Conservation (phyloP, 2,113 vertebrate species). For the chimpanzee (Pan troglodytes) region NHGRI_mPanTro3-v2.1_pri NC_072401.2:92307001-92307500, state of each 20-base stretch:
- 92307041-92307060: slow-evolving; percentile 42
- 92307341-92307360: neutral
- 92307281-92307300: slow-evolving; percentile 24
- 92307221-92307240: slow-evolving; percentile 60
- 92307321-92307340: neutral
- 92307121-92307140: slow-evolving; percentile 21
- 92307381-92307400: neutral
- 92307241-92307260: slow-evolving; percentile 70
- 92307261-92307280: slow-evolving; percentile 47
- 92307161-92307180: slow-evolving; percentile 35
- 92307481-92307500: neutral
- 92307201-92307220: neutral
- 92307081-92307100: slow-evolving; percentile 23
- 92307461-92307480: slow-evolving; percentile 29
- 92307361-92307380: neutral
- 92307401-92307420: neutral
- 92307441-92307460: neutral
- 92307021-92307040: slow-evolving; percentile 3
- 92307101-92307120: slow-evolving; percentile 29
- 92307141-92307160: neutral
- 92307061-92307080: slow-evolving; percentile 37
- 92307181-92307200: slow-evolving; percentile 31
- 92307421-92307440: neutral
- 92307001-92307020: slow-evolving; percentile 20
- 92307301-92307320: slow-evolving; percentile 31